phyloP scores from a whole-genome alignment of 2,113 vertebrate species.

The Tenebrosternarchus preto region DNA sequence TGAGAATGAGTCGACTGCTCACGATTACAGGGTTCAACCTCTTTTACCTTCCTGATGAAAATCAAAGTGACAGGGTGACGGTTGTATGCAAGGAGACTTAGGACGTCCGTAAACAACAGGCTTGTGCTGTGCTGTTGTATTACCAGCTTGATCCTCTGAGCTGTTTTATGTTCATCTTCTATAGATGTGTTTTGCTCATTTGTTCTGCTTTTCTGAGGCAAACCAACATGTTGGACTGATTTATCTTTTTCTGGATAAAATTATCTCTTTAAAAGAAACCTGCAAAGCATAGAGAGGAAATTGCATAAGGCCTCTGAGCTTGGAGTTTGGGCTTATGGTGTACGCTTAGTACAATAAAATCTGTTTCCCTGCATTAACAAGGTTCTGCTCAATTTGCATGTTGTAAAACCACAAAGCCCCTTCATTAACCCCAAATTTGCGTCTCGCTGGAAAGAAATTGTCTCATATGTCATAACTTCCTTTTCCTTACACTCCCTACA shows the following conservation, averaged over 20 bases:
- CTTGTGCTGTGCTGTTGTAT: not conserved
- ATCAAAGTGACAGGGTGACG: too few relatives aligned
- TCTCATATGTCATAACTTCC: constrained; percentile 7
- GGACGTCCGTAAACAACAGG: not conserved
- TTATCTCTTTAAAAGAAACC: not conserved
- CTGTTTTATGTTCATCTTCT: not conserved
- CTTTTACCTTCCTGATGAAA: too few relatives aligned
- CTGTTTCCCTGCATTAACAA: constrained; percentile 6
- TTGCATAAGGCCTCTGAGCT: not conserved
- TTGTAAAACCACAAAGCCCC: constrained; percentile 25
- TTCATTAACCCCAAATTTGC: constrained; percentile 32
- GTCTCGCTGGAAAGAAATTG: constrained; percentile 26
- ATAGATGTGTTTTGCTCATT: not conserved
- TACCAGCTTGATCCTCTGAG: not conserved
- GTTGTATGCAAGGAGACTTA: not conserved
- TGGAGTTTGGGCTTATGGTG: not conserved
- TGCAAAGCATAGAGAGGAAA: not conserved
- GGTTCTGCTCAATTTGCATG: constrained; percentile 10
- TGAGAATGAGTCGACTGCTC: too few relatives aligned
- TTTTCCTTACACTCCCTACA: not conserved
- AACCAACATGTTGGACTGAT: not conserved
- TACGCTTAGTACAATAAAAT: constrained; percentile 39
- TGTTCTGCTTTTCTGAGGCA: not conserved
- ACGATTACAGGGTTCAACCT: too few relatives aligned
- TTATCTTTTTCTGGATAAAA: not conserved